Percentiles rank a stretch among this genome's conserved stretches.
Evolutionary conservation across 2,113 vertebrate genomes (phyloP).

Genomic region (Cepphus grylle): DNA sequence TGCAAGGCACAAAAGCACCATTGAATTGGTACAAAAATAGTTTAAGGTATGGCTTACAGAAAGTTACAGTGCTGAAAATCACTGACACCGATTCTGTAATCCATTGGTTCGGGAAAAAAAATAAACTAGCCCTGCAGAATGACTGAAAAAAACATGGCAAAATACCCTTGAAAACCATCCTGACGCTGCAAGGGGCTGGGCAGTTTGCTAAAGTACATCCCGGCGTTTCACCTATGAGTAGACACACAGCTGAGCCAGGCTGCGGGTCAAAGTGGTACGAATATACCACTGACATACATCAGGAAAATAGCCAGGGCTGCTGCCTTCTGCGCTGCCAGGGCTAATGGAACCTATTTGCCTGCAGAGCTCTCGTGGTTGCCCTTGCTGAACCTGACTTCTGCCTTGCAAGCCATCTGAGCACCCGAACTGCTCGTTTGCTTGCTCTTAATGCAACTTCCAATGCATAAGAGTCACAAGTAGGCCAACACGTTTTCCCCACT

Average conservation of each 20-base stretch:
- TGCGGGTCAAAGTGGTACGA: rapidly evolving
- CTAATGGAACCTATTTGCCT: background rate
- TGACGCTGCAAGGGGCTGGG: background rate
- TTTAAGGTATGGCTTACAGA: background rate
- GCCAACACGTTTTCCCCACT: background rate
- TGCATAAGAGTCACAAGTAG: rapidly evolving
- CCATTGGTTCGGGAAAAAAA: background rate
- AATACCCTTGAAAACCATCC: background rate
- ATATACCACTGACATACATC: background rate
- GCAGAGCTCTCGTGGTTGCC: background rate
- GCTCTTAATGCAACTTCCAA: background rate
- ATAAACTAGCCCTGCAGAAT: background rate
- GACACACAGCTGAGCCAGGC: background rate
- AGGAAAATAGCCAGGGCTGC: background rate
- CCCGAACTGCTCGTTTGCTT: background rate
- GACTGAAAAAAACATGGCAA: background rate
- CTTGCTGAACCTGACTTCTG: background rate
- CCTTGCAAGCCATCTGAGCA: background rate
- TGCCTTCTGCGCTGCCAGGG: background rate
- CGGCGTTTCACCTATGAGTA: background rate
- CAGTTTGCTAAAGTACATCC: background rate
- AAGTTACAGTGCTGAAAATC: background rate
- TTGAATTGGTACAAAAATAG: background rate
- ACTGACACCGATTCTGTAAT: background rate
- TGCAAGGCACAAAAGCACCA: background rate